Percentiles rank a stretch among this genome's conserved stretches.
These are phyloP conservation scores for Laticauda laticaudata DNA, from an alignment of 2,113 vertebrate species.

Conservation along the genomic window DNA sequence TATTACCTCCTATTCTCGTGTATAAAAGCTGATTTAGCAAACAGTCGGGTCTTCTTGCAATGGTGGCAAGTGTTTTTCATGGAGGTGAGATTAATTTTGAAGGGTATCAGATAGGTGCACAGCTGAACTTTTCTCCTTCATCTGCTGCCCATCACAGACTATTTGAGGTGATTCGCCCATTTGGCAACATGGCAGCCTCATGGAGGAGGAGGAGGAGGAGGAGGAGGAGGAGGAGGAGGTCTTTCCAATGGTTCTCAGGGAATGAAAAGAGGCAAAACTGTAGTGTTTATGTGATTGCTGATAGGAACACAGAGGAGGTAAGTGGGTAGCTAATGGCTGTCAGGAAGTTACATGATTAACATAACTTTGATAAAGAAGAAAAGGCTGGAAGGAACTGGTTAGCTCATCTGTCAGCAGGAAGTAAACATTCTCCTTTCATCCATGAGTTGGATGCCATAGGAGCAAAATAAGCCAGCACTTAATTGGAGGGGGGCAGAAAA, in stretches of 20 bases:
- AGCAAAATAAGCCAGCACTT: not conserved
- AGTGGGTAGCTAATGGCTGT: not conserved
- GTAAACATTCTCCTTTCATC: slow-evolving; percentile 1
- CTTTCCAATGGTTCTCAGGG: not conserved
- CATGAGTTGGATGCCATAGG: not conserved
- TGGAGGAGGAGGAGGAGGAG: not conserved
- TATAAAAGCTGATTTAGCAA: not conserved
- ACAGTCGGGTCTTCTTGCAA: not conserved
- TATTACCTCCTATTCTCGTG: not conserved
- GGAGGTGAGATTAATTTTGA: not conserved
- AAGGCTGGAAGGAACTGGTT: slow-evolving; percentile 39
- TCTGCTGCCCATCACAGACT: not conserved
- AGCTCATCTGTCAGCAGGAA: slow-evolving; percentile 44
- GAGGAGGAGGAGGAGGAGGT: not conserved
- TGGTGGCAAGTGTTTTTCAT: not conserved
- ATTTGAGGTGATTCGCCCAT: not conserved
- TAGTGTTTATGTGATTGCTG: not conserved
- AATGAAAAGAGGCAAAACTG: not conserved
- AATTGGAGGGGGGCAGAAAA: not conserved
- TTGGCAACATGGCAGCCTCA: not conserved
- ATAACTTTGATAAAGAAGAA: slow-evolving; percentile 50
- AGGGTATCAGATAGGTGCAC: not conserved
- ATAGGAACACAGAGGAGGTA: slow-evolving; percentile 22
- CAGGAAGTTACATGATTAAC: slow-evolving; percentile 45
- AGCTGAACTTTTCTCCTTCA: not conserved